Evolutionary conservation across 2,113 vertebrate species (phyloP).

Genomic region (Embiotoca jacksoni): DNA sequence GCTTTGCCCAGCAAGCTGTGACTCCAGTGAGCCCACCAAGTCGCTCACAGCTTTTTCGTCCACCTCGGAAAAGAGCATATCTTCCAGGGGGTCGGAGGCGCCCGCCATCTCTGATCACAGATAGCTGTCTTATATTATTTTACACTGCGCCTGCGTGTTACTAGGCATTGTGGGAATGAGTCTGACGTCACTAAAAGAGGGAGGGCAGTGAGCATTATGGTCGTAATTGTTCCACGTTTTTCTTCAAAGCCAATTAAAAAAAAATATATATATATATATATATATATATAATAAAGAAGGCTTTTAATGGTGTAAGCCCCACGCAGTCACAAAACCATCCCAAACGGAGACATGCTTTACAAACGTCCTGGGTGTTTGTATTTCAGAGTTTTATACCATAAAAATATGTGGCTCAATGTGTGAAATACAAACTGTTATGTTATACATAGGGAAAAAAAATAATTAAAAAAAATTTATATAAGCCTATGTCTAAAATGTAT

Average conservation of each 20-base stretch:
- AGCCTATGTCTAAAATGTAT: background rate
- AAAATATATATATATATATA: background rate
- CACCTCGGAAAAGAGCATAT: constrained; percentile 93
- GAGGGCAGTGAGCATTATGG: background rate
- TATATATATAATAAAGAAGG: background rate
- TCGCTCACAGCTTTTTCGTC: constrained; percentile 92
- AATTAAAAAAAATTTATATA: background rate
- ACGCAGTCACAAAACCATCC: background rate
- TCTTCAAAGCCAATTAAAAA: background rate
- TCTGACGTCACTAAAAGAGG: constrained; percentile 79
- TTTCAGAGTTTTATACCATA: background rate
- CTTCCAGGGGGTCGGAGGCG: constrained; percentile 90
- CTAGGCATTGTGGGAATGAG: constrained; percentile 86
- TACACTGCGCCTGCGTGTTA: constrained; percentile 86
- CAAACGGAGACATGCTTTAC: too few species aligned
- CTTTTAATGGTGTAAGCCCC: background rate
- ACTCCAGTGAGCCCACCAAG: constrained; percentile 89
- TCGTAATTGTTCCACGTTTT: background rate
- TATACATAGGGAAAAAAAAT: too few species aligned
- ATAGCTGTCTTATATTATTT: constrained; percentile 79
- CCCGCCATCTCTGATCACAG: constrained; percentile 90
- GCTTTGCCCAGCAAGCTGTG: constrained; percentile 85
- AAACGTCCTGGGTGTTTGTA: too few species aligned
- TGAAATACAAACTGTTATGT: background rate
- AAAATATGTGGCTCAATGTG: background rate